Base-by-base conservation (phyloP, 1,140 invertebrate species). In the Triops longicaudatus region DNA sequence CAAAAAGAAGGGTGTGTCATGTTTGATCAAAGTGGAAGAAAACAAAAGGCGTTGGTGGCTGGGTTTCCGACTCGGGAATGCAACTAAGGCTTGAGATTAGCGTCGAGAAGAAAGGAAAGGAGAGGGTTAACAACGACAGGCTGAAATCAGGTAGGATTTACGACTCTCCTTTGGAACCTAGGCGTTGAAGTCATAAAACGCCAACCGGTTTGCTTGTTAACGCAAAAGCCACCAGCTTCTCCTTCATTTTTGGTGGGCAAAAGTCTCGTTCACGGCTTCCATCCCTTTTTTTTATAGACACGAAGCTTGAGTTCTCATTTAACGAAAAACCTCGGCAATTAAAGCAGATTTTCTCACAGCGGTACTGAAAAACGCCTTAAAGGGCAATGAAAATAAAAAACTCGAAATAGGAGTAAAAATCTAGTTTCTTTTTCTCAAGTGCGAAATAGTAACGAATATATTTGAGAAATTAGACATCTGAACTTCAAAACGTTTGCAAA, bases 171-270 rank as follows among this genome's bases (percentile, higher is more conserved):
- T 63, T 63, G 50, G 50, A 63, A 63, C 10, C 50, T 22, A 63
- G 50, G 50, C 50, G 50, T 63, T 63, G 50, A 63, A 63, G 50
- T 63, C 50, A 63, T 63, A 63, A 63, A 63, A 63, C 50, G 50
- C 50, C 50, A 63, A 63, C 50, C 50, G 50, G 50, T 63, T 63
- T 63, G 50, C 50, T 63, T 63, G 50, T 63, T 63, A 63, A 63
- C 50, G 6, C 17, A 63, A 63, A 63, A 63, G 50, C 44, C 44
- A 63, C 14, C 44, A 63, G 44, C 50, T 63, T 63, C 50, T 22
- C 50, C 2, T 5, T 37, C 31, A 37, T 37, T 37, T 37, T 37
- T 37, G 31, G 2, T 37, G 31, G 2, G 31, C 2, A 7, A 7
- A 7, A 7, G 31, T 7, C 31, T 37, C 2, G 31, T 63, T 14